phyloP scores from a whole-genome alignment of 2,888 invertebrate species.

The Drosophila falleni region DNA sequence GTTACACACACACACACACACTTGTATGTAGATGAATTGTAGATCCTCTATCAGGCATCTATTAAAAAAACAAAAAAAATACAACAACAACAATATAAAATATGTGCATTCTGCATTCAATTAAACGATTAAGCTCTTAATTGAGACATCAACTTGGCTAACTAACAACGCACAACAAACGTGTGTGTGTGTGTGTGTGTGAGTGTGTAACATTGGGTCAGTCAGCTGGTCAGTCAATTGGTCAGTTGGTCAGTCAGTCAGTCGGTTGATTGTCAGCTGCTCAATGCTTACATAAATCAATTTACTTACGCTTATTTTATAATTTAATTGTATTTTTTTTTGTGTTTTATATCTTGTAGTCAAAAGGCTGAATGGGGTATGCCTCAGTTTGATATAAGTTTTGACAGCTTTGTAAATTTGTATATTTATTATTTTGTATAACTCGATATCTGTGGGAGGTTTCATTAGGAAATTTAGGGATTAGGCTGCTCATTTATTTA shows the following conservation, averaged over 20 bases:
- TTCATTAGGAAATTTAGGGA: neutral
- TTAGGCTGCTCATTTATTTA: neutral
- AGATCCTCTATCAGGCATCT: constrained; percentile 43
- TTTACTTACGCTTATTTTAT: constrained; percentile 75
- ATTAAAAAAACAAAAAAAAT: neutral
- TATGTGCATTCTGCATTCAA: constrained; percentile 63
- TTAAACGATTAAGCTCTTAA: constrained; percentile 74
- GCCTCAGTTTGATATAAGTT: neutral
- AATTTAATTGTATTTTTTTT: constrained; percentile 70
- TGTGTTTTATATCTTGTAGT: constrained; percentile 29
- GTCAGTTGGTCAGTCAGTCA: constrained; percentile 26
- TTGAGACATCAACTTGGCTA: constrained; percentile 66
- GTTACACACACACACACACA: constrained; percentile 3
- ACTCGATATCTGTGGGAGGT: neutral
- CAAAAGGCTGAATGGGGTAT: neutral
- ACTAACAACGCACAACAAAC: constrained; percentile 42
- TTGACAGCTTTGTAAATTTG: neutral
- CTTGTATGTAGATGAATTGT: constrained; percentile 38
- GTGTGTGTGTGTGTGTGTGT: constrained; percentile 16
- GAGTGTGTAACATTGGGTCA: constrained; percentile 32
- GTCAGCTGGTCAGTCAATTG: constrained; percentile 24
- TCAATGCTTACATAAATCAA: constrained; percentile 73
- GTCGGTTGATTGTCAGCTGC: constrained; percentile 43
- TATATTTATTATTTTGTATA: neutral
- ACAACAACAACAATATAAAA: neutral